Evolutionary conservation across 2,113 vertebrate species (phyloP).

Genomic region (Bucco capensis): DNA sequence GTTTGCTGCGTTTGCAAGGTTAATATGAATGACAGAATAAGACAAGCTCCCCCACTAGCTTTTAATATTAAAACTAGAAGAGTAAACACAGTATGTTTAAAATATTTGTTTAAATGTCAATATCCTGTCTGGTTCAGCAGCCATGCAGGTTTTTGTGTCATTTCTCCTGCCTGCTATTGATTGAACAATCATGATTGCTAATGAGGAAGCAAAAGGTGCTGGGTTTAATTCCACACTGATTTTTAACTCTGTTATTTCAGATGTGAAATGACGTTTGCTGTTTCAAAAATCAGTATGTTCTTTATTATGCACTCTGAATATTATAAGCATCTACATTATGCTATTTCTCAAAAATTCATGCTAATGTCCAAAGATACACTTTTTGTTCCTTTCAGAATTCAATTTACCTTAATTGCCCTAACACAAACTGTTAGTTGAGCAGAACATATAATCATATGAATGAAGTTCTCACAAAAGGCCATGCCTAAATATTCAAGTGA

Average conservation of each 20-base stretch:
- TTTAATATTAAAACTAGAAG: constrained; percentile 17
- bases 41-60: not conserved
- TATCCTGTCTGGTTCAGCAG: constrained; percentile 22
- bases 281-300: not conserved
- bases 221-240: not conserved
- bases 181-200: constrained; percentile 22
- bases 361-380: not conserved
- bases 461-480: not conserved
- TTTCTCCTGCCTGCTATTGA: not conserved
- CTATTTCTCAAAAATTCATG: not conserved
- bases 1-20: not conserved
- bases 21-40: not conserved
- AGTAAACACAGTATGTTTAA: constrained; percentile 19
- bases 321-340: not conserved
- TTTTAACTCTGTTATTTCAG: not conserved
- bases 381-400: constrained; percentile 12
- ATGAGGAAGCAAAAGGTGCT: constrained; percentile 11
- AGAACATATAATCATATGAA: constrained; percentile 13
- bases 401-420: constrained; percentile 31
- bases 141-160: not conserved
- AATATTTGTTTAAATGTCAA: constrained; percentile 45
- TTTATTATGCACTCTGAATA: not conserved
- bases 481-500: not conserved
- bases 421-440: constrained; percentile 15
- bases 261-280: not conserved